Evolutionary conservation across 2,113 vertebrate genomes (phyloP).

Genomic region (Campylorhamphus procurvoides): DNA sequence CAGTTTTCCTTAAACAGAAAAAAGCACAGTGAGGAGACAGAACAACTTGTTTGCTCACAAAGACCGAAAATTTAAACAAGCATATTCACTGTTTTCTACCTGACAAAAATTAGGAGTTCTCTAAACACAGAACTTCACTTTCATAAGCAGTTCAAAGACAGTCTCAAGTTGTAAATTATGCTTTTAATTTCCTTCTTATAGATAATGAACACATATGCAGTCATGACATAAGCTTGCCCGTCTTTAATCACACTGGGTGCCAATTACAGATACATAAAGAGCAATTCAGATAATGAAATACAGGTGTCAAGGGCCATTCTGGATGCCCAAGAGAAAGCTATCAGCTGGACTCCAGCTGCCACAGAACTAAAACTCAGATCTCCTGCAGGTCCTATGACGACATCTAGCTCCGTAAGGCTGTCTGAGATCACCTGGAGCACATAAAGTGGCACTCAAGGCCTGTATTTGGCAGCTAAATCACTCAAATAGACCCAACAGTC

Average conservation of each 20-base stretch:
- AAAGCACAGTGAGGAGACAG: background rate
- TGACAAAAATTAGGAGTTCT: background rate
- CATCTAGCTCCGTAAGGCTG: background rate
- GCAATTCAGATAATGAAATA: background rate
- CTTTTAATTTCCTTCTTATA: background rate
- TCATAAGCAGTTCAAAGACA: background rate
- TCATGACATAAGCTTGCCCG: background rate
- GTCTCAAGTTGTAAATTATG: background rate
- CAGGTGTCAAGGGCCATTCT: background rate
- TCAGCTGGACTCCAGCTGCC: background rate
- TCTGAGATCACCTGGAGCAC: background rate
- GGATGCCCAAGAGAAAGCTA: background rate
- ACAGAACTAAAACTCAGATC: background rate
- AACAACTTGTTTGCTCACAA: background rate
- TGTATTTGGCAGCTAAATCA: background rate
- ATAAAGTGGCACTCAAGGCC: background rate
- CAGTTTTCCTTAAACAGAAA: background rate
- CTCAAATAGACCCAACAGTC: background rate
- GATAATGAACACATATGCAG: background rate
- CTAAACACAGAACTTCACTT: background rate
- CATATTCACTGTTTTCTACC: background rate
- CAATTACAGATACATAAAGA: background rate
- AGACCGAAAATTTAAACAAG: background rate
- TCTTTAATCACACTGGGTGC: background rate
- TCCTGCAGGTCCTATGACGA: background rate